Percentiles rank a stretch among this genome's conserved stretches.
These are phyloP conservation scores for Trinectes maculatus DNA, from an alignment of 2,113 vertebrate species.

Conservation along the genomic window DNA sequence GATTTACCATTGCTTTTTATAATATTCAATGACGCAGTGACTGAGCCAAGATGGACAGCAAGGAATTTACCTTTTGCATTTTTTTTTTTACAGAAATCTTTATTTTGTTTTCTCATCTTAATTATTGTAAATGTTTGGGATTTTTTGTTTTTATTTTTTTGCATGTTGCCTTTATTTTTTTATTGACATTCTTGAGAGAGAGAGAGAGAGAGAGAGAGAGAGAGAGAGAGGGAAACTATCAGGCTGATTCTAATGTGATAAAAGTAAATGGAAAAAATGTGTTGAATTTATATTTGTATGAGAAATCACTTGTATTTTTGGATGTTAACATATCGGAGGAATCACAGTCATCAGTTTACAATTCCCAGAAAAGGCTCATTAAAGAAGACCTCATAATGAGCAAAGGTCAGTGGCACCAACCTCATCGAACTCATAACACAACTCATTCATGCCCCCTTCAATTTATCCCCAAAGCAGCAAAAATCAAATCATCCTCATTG, in stretches of 20 bases:
- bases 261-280: not conserved
- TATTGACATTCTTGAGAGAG: not conserved
- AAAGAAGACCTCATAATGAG: conserved; percentile 18
- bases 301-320: not conserved
- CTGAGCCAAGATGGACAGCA: conserved; percentile 19
- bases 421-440: conserved; percentile 30
- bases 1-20: conserved; percentile 32
- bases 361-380: conserved; percentile 11
- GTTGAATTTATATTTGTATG: not conserved
- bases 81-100: not conserved
- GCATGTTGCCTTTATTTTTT: not conserved
- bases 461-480: conserved; percentile 17
- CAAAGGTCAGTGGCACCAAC: conserved; percentile 33
- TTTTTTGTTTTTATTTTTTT: not conserved
- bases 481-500: conserved; percentile 12
- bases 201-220: not conserved
- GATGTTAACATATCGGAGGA: not conserved
- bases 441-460: not conserved
- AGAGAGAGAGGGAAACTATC: not conserved
- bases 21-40: conserved; percentile 28
- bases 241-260: not conserved
- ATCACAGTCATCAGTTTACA: not conserved
- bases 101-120: not conserved
- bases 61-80: conserved; percentile 11
- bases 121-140: not conserved